phyloP scores from a whole-genome alignment of 2,888 invertebrate species.

The Allygus modestus region DNA sequence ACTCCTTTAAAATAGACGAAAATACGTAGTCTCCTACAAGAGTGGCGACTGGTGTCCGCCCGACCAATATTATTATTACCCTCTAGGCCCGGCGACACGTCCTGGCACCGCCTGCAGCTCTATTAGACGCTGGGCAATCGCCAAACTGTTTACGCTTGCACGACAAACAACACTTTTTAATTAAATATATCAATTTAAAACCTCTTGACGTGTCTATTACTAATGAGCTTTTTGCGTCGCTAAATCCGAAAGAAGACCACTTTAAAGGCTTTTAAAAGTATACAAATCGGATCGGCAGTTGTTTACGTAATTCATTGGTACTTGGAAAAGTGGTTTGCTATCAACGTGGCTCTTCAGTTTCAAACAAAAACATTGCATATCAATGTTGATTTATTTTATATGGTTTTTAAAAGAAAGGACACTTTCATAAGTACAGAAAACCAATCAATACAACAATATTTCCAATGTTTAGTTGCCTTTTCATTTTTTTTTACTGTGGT shows the following conservation, averaged over 20 bases:
- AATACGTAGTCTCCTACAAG: no score
- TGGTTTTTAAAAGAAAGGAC: no score
- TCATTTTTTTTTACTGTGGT: no score
- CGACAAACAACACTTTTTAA: conserved; percentile 18
- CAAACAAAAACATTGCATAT: no score
- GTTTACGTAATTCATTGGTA: background rate
- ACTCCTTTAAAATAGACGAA: no score
- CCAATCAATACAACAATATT: no score
- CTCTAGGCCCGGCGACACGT: background rate
- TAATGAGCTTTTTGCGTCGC: background rate
- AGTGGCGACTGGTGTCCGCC: no score
- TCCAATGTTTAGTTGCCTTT: no score
- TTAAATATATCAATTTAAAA: background rate
- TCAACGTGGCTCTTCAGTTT: no score
- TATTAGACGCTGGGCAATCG: conserved; percentile 2
- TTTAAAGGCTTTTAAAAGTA: background rate
- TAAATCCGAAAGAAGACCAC: background rate
- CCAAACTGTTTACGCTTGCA: conserved; percentile 29
- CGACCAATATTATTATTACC: background rate
- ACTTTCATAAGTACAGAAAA: no score
- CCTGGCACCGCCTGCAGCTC: background rate
- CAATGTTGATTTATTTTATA: no score
- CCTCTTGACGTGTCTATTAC: background rate
- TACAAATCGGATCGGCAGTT: background rate
- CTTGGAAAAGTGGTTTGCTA: background rate